Evolutionary conservation across 2,888 invertebrate species (phyloP), one percentile per base, ranked within the genome.

Genomic region (Polia nebulosa): DNA sequence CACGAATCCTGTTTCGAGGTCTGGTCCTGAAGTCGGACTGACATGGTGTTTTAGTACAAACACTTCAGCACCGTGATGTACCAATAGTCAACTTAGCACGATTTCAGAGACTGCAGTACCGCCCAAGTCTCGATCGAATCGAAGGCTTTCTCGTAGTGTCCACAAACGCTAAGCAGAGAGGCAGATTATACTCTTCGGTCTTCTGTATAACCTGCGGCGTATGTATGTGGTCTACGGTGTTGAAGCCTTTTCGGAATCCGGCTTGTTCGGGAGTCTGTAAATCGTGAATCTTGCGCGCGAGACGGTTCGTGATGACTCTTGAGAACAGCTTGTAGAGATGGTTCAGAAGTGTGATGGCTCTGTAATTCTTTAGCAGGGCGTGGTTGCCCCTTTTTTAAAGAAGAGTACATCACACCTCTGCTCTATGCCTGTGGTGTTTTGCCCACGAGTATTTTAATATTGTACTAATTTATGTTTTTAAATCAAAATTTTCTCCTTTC

Each of bases 71-170:
- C 25, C 15, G 15, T 25, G 47, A 25, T 25, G 17, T 17, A 25
- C 17, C 8, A 8, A 47, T 25, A 17, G 25, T 7, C 25, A 8
- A 25, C 17, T 25, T 47, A 25, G 17, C 47, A 25, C 17, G 8
- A 15, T 47, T 47, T 25, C 25, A 47, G 47, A 47, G 47, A 47
- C 25, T 47, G 25, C 47, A 47, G 47, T 47, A 47, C 25, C 25
- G 15, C 15, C 15, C 15, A 15, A 25, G 17, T 25, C 47, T 47
- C 25, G 25, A 22, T 47, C 3, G 47, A 47, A 25, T 25, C 47
- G 8, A 47, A 47, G 15, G 47, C 45, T 47, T 15, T 45, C 13
- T 25, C 6, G 7, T 47, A 25, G 15, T n/a, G n/a, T 25, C 25
- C 47, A 17, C 47, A 8, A 47, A 47, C 25, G 15, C 25, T 25